phyloP scores from a whole-genome alignment of 1,140 invertebrate genomes.

The Asbolus verrucosus region DNA sequence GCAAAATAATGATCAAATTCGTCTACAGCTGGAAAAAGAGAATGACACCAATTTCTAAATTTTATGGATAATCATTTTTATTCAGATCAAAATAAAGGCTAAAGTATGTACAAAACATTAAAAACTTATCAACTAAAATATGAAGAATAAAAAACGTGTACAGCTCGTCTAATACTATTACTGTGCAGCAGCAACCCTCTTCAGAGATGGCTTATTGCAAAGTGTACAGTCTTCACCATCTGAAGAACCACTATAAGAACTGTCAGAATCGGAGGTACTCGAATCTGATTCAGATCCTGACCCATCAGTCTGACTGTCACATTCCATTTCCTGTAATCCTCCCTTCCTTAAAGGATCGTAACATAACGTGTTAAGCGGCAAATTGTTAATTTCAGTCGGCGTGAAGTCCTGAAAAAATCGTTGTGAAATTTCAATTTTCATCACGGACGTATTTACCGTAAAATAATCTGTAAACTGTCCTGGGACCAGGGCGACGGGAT shows the following conservation, averaged over 20 bases:
- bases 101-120: slow-evolving; percentile 1
- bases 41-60: too few relatives aligned
- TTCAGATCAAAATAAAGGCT: too few relatives aligned
- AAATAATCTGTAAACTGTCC: slow-evolving; percentile 93
- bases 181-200: slow-evolving; percentile 4
- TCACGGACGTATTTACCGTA: slow-evolving; percentile 74
- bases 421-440: background rate
- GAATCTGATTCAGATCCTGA: slow-evolving; percentile 70
- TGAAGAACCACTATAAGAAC: slow-evolving; percentile 66
- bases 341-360: slow-evolving; percentile 75
- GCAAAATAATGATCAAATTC: too few relatives aligned
- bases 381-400: slow-evolving; percentile 77
- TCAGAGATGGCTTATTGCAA: slow-evolving; percentile 52
- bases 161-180: background rate
- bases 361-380: slow-evolving; percentile 92
- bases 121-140: background rate
- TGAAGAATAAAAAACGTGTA: slow-evolving; percentile 11
- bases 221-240: slow-evolving; percentile 72
- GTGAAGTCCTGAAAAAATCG: slow-evolving; percentile 69
- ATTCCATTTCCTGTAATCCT: slow-evolving; percentile 66
- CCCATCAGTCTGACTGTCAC: slow-evolving; percentile 68
- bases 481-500: slow-evolving; percentile 91
- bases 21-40: too few relatives aligned
- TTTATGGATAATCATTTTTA: too few relatives aligned
- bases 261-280: slow-evolving; percentile 59